Evolutionary conservation across 2,888 invertebrate species (phyloP).

Genomic region (Metellina segmentata): DNA sequence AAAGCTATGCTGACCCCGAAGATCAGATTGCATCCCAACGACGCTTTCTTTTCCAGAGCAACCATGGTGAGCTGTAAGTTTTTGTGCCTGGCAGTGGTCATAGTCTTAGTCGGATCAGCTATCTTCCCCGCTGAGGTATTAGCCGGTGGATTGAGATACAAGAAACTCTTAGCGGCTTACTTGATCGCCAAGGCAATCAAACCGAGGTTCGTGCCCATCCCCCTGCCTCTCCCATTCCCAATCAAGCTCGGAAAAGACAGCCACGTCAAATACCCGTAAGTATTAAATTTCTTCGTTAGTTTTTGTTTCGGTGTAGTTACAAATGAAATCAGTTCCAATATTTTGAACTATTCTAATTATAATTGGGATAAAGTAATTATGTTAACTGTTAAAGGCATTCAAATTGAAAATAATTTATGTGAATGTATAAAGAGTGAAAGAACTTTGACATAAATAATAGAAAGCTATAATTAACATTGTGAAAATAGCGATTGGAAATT

Average conservation of each 20-base stretch:
- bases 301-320: too few relatives aligned
- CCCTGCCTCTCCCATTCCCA: constrained; percentile 70
- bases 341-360: too few relatives aligned
- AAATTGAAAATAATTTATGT: too few relatives aligned
- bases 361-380: too few relatives aligned
- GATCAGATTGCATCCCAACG: neutral
- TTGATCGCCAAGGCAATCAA: constrained; percentile 72
- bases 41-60: constrained; percentile 36
- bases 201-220: constrained; percentile 73
- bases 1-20: neutral
- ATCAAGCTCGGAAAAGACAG: constrained; percentile 71
- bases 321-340: too few relatives aligned
- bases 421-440: too few relatives aligned
- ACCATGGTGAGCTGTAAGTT: constrained; percentile 62
- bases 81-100: constrained; percentile 46
- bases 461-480: too few relatives aligned
- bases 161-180: constrained; percentile 62
- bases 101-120: constrained; percentile 40
- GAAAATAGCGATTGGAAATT: too few relatives aligned
- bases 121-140: constrained; percentile 64
- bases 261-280: constrained; percentile 75
- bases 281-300: neutral
- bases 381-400: too few relatives aligned
- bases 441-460: too few relatives aligned
- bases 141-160: constrained; percentile 58